Base-by-base conservation (phyloP, 2,113 vertebrate genomes). In the Vulpes lagopus region DNA sequence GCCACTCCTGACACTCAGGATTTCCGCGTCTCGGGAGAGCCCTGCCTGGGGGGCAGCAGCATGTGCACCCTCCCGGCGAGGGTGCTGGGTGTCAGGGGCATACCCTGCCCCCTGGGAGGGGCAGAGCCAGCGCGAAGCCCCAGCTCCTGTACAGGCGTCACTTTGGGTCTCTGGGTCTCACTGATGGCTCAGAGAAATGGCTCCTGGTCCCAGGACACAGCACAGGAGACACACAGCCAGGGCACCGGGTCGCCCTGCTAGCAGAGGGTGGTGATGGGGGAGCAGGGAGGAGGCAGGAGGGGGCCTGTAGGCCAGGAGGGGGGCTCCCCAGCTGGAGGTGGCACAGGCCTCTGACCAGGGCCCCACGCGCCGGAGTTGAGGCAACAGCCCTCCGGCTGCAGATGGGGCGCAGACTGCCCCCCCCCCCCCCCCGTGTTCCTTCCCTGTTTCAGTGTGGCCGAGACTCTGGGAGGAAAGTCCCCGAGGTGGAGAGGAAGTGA, bases 381-480 rank as follows among this genome's bases (percentile, higher is more conserved):
- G 8, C 11, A 5, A 65, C 57, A 57, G 22, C 35, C 49, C 15
- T 69, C 23, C 25, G 69, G 76, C 16, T 65, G 43, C 65, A 80
- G n/a, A 60, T 8, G 35, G 91, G 51, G 60, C 79, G n/a, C 78
- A 59, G 71, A 32, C n/a, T 64, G 65, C 95, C 93, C 97, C 83
- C 43, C 43, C 43, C 38, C 1, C 43, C 43, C 43, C 38, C 86
- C 73, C 49, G 93, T 89, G 91, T 96, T 67, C 91, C 89, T 98
- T 91, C 83, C 96, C 53, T 49, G 93, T 96, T 74, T 93, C 78
- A 65, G 67, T 91, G 65, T 55, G 78, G 85, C 73, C 92, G 82
- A 96, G 82, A 91, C 27, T 86, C 51, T 82, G 49, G 71, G 43
- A 97, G 97, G 96, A 98, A 98, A 98, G 95, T 95, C 97, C 98